phyloP scores from a whole-genome alignment of 2,888 invertebrate species.

The Drosophila multiciliata region DNA sequence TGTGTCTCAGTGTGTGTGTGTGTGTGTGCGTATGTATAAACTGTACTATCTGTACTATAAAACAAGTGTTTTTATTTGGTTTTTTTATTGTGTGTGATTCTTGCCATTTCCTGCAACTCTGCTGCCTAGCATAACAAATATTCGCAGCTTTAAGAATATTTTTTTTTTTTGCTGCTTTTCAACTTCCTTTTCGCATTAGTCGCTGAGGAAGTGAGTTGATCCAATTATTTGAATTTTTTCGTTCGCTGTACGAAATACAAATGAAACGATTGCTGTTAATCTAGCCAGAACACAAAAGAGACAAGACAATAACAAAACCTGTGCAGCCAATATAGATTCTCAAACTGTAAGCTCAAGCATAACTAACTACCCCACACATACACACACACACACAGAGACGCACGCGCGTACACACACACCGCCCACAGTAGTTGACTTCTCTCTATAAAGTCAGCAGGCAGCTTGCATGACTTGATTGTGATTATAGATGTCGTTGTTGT shows the following conservation, averaged over 20 bases:
- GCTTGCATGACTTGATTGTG: slow-evolving; percentile 82
- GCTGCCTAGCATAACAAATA: neutral
- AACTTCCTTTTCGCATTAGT: slow-evolving; percentile 40
- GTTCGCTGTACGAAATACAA: neutral
- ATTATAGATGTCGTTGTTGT: slow-evolving; percentile 75
- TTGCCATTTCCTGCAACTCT: slow-evolving; percentile 49
- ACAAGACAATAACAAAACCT: neutral
- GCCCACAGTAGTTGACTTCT: slow-evolving; percentile 9
- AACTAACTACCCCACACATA: slow-evolving; percentile 25
- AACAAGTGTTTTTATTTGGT: neutral
- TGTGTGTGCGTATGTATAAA: neutral
- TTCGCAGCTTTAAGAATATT: neutral
- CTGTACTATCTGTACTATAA: neutral
- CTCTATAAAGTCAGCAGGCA: slow-evolving; percentile 22
- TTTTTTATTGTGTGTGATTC: slow-evolving; percentile 8
- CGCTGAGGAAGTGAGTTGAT: slow-evolving; percentile 43
- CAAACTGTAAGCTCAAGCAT: slow-evolving; percentile 5
- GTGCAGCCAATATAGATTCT: slow-evolving; percentile 4
- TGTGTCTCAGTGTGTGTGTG: too few species aligned
- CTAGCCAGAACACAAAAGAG: slow-evolving; percentile 14
- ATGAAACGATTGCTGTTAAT: slow-evolving; percentile 17
- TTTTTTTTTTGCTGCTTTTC: slow-evolving; percentile 5
- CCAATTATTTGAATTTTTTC: slow-evolving; percentile 28
- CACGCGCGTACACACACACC: slow-evolving; percentile 1
- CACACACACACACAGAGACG: neutral